These are phyloP conservation scores for Parotia lawesii DNA, from an alignment of 2,113 vertebrate species.

Conservation along the genomic window DNA sequence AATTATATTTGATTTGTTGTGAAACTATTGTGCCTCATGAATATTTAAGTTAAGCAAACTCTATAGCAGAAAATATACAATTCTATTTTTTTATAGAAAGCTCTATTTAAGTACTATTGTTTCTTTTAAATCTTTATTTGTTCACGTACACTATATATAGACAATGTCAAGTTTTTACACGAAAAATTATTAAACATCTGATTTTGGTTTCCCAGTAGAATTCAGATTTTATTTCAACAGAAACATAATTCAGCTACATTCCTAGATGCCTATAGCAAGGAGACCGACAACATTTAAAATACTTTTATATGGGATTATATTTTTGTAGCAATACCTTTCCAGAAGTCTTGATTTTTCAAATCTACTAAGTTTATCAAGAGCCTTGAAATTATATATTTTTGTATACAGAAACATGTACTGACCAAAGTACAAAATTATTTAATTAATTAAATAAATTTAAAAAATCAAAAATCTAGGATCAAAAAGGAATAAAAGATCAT, in stretches of 20 bases:
- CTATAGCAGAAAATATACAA: slow-evolving; percentile 35
- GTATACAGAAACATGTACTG: neutral
- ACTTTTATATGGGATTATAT: neutral
- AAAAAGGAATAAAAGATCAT: neutral
- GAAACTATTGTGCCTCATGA: slow-evolving; percentile 69
- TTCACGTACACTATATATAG: neutral
- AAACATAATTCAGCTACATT: neutral
- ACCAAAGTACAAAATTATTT: neutral
- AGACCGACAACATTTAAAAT: neutral
- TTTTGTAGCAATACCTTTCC: neutral
- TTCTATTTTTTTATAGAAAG: neutral
- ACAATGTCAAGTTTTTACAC: neutral
- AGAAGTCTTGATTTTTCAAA: neutral
- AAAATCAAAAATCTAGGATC: neutral
- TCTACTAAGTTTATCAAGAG: neutral
- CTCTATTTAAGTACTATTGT: neutral
- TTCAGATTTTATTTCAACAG: neutral
- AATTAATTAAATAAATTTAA: neutral
- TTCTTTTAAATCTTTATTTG: slow-evolving; percentile 3
- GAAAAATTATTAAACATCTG: neutral
- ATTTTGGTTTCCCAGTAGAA: neutral
- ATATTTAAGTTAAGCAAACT: slow-evolving; percentile 69
- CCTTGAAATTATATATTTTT: neutral
- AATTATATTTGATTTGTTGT: slow-evolving; percentile 78
- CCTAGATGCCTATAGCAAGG: neutral